Evolutionary conservation across 2,888 invertebrate species (phyloP), one percentile per base, ranked within the genome.

Genomic region (Torymus aiolomorphi): DNA sequence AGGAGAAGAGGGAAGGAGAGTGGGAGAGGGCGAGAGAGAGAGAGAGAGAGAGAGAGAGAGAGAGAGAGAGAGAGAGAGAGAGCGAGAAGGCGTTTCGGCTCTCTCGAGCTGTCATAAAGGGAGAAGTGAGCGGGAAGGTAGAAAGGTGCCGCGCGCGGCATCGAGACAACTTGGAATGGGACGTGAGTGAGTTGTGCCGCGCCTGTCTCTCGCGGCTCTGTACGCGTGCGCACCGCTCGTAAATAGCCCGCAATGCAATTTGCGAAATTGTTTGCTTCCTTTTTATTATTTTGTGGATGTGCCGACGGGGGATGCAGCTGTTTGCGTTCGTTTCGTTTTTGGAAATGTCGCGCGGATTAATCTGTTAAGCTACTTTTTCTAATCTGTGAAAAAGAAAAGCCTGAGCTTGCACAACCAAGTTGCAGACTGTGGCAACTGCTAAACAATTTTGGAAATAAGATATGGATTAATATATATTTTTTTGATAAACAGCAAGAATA

Each of bases 91-190:
- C 81, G 80, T 82, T 85, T 83, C 83, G 83, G 78, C 77, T 18
- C 69, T 51, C 57, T 20, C n/a, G 72, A 56, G 80, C 67, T 83
- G 82, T 86, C 87, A 83, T 87, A 87, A 86, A 87, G 84, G 84
- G 76, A 82, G 76, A 78, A 81, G 80, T 5, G 31, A 81, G 73
- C 61, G 74, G 67, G 51, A 74, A 75, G 75, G 75, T 75, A 66
- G 74, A 74, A 74, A 74, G 62, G 74, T 67, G 69, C 80, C 67
- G 74, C 20, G 49, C 42, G 61, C 59, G 54, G 31, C 31, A 31
- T 31, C 24, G 71, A 72, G 69, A 78, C 74, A 62, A 59, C 70
- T 65, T 61, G 51, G 59, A 79, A 79, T 79, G 79, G 70, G 66
- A 71, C 65, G 75, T 62, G 74, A 66, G 63, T 24, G 70, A 14